Percentiles rank a stretch among this genome's conserved stretches.
Conservation (phyloP, 2,113 vertebrate species). For the Mormyrus iriodes region DNA sequence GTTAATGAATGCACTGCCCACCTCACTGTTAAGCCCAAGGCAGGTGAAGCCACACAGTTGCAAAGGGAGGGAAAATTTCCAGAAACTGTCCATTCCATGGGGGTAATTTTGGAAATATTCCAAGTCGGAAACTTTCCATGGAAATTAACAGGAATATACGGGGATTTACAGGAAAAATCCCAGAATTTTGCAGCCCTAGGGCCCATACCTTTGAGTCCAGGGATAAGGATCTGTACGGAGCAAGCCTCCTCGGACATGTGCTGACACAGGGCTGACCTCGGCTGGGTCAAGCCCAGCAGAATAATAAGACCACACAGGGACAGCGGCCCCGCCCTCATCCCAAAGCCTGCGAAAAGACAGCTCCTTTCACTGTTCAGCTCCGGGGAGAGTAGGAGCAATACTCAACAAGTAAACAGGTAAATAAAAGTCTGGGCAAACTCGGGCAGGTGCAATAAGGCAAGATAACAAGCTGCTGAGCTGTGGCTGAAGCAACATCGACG, state of each 20-base stretch:
- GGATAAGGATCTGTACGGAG: slow-evolving; percentile 91
- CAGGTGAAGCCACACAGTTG: not conserved
- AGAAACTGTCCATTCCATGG: not conserved
- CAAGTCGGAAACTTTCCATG: not conserved
- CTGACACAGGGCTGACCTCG: slow-evolving; percentile 65
- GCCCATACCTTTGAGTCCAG: slow-evolving; percentile 88
- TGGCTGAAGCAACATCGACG: not conserved
- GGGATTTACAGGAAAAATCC: not conserved
- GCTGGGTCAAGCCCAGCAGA: slow-evolving; percentile 67
- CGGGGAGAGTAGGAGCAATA: not conserved
- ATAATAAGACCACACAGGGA: slow-evolving; percentile 59
- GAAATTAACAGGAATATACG: not conserved
- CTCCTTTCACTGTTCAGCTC: slow-evolving; percentile 28
- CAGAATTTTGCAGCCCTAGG: not conserved
- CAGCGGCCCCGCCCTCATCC: slow-evolving; percentile 69
- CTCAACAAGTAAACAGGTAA: not conserved
- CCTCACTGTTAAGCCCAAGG: not conserved
- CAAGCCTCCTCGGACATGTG: slow-evolving; percentile 80
- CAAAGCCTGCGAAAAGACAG: slow-evolving; percentile 53
- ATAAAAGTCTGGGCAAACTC: not conserved
- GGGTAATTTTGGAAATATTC: not conserved
- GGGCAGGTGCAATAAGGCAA: not conserved
- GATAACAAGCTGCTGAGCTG: not conserved
- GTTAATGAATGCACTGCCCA: not conserved
- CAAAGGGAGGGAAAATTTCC: not conserved